Percentiles rank a stretch among this genome's conserved stretches.
phyloP scores from a whole-genome alignment of 1,140 invertebrate species.

The Bactericera cockerelli region DNA sequence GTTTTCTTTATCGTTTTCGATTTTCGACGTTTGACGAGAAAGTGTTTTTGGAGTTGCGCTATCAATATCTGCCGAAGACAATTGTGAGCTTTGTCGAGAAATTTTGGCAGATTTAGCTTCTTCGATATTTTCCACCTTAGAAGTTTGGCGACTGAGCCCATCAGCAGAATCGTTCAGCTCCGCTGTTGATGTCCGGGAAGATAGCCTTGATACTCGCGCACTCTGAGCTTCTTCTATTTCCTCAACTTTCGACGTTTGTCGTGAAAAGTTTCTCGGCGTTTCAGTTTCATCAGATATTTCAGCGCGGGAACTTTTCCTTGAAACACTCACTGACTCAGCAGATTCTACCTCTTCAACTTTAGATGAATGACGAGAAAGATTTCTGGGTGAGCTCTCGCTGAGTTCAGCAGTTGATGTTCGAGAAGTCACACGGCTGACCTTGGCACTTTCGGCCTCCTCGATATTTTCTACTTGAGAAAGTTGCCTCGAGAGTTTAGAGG shows the following conservation, averaged over 20 bases:
- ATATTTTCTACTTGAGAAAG: background rate
- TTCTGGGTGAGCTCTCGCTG: background rate
- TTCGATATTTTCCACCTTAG: background rate
- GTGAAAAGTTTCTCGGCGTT: slow-evolving; percentile 16
- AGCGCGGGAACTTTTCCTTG: background rate
- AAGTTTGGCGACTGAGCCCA: slow-evolving; percentile 12
- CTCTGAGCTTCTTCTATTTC: slow-evolving; percentile 17
- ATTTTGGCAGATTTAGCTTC: background rate
- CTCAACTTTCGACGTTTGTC: slow-evolving; percentile 20
- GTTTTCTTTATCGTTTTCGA: background rate
- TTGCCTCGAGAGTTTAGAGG: background rate
- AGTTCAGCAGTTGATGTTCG: background rate
- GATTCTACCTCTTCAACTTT: slow-evolving; percentile 18
- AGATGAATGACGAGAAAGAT: background rate
- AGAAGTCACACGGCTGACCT: background rate
- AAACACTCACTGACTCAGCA: slow-evolving; percentile 22
- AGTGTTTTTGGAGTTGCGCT: background rate
- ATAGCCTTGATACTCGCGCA: slow-evolving; percentile 1
- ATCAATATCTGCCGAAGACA: background rate
- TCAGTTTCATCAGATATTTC: background rate
- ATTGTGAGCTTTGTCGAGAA: slow-evolving; percentile 6
- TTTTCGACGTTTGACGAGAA: background rate
- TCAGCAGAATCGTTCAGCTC: slow-evolving; percentile 14
- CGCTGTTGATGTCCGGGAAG: background rate
- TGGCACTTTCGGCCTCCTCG: background rate